phyloP scores from a whole-genome alignment of 2,113 vertebrate genomes.

The Columba livia region DNA sequence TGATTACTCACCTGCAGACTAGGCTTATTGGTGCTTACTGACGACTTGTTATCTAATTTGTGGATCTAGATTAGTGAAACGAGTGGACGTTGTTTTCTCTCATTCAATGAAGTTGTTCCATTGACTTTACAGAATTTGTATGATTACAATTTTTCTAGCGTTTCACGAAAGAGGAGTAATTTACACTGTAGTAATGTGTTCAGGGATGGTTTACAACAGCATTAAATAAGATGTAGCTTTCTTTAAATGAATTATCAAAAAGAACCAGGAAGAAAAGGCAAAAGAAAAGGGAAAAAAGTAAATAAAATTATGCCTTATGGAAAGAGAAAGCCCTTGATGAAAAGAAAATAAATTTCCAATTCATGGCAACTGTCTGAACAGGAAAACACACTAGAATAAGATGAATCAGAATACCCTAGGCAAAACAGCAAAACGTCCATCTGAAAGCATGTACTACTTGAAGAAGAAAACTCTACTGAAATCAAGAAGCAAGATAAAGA shows the following conservation, averaged over 20 bases:
- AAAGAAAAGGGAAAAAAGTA: not conserved
- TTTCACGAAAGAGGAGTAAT: not conserved
- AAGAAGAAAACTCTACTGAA: constrained; percentile 62
- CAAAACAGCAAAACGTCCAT: constrained; percentile 56
- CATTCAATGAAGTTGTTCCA: not conserved
- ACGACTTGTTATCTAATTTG: not conserved
- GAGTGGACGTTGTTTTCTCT: not conserved
- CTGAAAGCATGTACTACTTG: constrained; percentile 53
- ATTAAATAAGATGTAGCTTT: not conserved
- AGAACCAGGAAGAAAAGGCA: not conserved
- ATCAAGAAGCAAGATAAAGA: constrained; percentile 60
- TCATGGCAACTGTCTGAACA: constrained; percentile 59
- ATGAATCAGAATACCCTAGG: constrained; percentile 73
- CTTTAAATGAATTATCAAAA: constrained; percentile 48
- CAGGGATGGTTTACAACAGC: not conserved
- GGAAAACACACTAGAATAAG: constrained; percentile 63
- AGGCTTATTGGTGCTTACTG: not conserved
- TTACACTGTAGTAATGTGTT: not conserved
- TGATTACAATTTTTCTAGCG: not conserved
- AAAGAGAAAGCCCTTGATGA: constrained; percentile 52
- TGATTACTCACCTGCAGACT: not conserved
- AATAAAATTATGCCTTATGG: constrained; percentile 55
- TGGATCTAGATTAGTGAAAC: not conserved
- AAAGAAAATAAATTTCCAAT: constrained; percentile 49
- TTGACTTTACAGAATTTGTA: not conserved